Evolutionary conservation across 1,140 invertebrate genomes (phyloP), one percentile per base, ranked within the genome.

Genomic region (Drosophila elegans): DNA sequence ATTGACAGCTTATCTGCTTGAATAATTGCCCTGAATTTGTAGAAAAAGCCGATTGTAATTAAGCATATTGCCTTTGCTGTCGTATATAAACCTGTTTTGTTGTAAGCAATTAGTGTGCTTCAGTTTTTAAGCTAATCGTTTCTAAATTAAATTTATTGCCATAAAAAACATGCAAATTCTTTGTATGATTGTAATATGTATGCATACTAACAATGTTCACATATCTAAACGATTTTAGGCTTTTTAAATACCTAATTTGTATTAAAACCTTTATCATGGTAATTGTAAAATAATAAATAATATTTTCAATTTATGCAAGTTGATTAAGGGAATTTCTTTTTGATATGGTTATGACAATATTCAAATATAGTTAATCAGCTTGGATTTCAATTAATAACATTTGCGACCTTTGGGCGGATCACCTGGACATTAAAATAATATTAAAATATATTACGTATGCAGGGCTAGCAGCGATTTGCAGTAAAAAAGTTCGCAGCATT

Each of bases 401-500:
- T 7, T 11, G 53, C 56, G 32, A 51, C 44, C 4, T 13, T 41
- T 69, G 32, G 39, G 29, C 25, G 21, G 7, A 48, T 29, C 63
- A 69, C 63, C 63, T 56, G 51, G 21, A 54, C 25, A 69, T 16
- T 34, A 32, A 48, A 44, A 68, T 45, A 42, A 46, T 46, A 64
- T 46, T 27, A 27, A 38, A 64, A 45, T 59, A 41, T 45, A 74
- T 75, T 64, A n/a, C 4, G 27, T 34, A 76, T 69, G 74, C 51
- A 54, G 32, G 59, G 38, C 36, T 34, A 51, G 39, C 46, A 32
- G 54, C 21, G 46, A 67, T 56, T 74, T 55, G 55, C 42, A 62
- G 77, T 41, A 48, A 44, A 81, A 81, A 69, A 85, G 84, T 64
- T 81, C 66, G 73, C 73, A 89, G 51, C 84, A 89, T 89, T 84